Evolutionary conservation across 2,113 vertebrate species (phyloP), one percentile per base, ranked within the genome.

Genomic region (Upupa epops): DNA sequence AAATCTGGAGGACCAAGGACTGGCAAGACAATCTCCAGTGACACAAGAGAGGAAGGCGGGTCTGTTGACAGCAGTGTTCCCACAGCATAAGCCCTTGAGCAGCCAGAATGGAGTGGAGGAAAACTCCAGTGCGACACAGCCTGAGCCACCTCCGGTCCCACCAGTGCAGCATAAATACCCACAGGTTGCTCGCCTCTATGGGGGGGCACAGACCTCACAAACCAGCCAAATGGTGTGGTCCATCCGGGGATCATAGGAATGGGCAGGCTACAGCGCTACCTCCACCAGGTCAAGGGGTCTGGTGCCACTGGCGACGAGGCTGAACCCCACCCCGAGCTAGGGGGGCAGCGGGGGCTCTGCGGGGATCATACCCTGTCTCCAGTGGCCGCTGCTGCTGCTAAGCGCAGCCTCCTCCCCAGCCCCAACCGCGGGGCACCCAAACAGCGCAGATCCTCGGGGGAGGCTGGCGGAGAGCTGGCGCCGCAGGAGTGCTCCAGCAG

Each of bases 61-160:
- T 21, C 49, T 9, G 4, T 64, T 75, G 32, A 15, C 1, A 0
- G 60, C 49, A 5, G 2, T 0, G 5, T 63, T 56, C 63, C 54
- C 71, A 15, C 25, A 48, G 76, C 76, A 36, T 28, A 0, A 32
- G 49, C 24, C 0, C 0, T 26, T 15, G 60, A 19, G 25, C 25
- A 66, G 16, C 32, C 2, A 0, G 2, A 1, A 25, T 8, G 59
- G 28, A 28, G 8, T 17, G 55, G 29, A 66, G 22, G 37, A 72
- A 74, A 71, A 49, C 9, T 48, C n/a, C 71, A 5, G 4, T 9
- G 49, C 11, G 7, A 49, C 56, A 37, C 55, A 58, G 56, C 10
- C 52, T 28, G 36, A 34, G 32, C 31, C 66, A 66, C 48, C 56
- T 74, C 48, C 42, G 0, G 2, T 11, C 36, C 55, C 5, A 1